These are phyloP conservation scores for Eurypyga helias DNA, from an alignment of 2,113 vertebrate species.

Conservation along the genomic window DNA sequence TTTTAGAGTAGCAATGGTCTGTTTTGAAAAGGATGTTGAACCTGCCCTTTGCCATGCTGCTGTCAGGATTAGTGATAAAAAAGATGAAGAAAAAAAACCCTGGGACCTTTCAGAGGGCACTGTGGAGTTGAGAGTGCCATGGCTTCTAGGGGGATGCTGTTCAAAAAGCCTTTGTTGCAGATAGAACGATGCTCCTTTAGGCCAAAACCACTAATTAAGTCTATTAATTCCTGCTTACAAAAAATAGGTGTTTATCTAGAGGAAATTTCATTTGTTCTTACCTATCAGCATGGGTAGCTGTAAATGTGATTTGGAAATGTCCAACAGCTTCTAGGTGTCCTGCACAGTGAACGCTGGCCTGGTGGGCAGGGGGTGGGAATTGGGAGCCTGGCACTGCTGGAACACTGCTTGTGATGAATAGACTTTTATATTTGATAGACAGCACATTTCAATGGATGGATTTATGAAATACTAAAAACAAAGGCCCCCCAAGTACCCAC, in stretches of 20 bases:
- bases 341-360: neutral
- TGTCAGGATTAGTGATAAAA: neutral
- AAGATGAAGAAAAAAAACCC: neutral
- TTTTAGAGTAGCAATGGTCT: neutral
- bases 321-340: neutral
- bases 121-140: neutral
- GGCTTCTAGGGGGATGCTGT: slow-evolving; percentile 14
- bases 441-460: neutral
- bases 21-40: neutral
- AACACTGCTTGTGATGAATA: neutral
- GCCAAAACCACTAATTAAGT: neutral
- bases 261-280: neutral
- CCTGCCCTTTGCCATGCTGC: neutral
- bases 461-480: neutral
- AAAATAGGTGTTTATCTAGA: neutral
- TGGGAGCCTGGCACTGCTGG: neutral
- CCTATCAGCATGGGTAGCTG: neutral
- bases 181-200: slow-evolving; percentile 7
- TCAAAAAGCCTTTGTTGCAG: neutral
- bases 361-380: neutral
- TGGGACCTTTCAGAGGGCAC: neutral
- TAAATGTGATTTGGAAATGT: neutral
- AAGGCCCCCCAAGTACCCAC: neutral
- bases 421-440: neutral
- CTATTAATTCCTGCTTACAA: neutral